Conservation (phyloP, 2,888 invertebrate genomes). For the Acleris laterana region DNA sequence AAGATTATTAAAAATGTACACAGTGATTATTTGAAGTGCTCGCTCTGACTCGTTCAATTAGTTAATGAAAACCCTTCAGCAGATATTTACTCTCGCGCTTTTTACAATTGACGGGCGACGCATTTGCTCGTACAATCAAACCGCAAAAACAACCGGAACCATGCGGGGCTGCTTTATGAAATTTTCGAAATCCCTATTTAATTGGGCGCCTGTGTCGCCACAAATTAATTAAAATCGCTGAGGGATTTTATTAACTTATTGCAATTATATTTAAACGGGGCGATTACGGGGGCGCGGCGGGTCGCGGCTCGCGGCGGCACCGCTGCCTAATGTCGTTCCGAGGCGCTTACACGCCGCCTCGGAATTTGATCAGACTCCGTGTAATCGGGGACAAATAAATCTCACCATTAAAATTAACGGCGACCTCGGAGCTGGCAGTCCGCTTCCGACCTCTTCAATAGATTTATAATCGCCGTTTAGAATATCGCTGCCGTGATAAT, state of each 20-base stretch:
- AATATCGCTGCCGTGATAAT: conserved; percentile 60
- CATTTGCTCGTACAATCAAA: conserved; percentile 53
- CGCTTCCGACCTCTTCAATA: conserved; percentile 72
- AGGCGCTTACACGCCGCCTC: conserved; percentile 58
- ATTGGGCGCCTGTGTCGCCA: conserved; percentile 70
- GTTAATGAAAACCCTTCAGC: conserved; percentile 52
- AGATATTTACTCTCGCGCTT: conserved; percentile 50
- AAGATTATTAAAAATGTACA: conserved; percentile 39
- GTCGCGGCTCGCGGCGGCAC: conserved; percentile 45
- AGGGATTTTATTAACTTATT: conserved; percentile 79
- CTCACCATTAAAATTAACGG: conserved; percentile 76
- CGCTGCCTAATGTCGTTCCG: conserved; percentile 59
- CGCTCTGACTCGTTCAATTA: conserved; percentile 49
- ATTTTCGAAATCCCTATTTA: conserved; percentile 70
- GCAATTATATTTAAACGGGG: conserved; percentile 77
- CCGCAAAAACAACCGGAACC: conserved; percentile 56
- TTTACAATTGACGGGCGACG: conserved; percentile 49
- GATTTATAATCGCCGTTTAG: conserved; percentile 75
- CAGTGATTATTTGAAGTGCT: conserved; percentile 44
- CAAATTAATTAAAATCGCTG: conserved; percentile 78
- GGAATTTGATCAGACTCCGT: conserved; percentile 73
- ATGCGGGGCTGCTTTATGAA: conserved; percentile 60
- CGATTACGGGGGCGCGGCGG: conserved; percentile 62
- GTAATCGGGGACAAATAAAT: conserved; percentile 77
- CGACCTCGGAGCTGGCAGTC: conserved; percentile 54